phyloP scores from a whole-genome alignment of 2,113 vertebrate species.

The Numenius arquata region DNA sequence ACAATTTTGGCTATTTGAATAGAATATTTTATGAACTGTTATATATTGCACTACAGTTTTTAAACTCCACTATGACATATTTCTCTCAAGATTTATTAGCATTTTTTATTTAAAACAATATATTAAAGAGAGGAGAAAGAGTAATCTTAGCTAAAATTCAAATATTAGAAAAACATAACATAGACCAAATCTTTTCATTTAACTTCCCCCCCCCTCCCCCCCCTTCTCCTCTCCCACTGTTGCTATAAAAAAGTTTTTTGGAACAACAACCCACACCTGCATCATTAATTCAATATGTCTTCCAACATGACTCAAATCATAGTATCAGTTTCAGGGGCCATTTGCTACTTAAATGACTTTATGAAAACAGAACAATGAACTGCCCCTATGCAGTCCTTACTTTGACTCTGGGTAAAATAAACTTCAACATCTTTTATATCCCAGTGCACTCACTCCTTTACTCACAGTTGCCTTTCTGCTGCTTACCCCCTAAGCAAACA shows the following conservation, averaged over 20 bases:
- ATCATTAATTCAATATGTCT: constrained; percentile 71
- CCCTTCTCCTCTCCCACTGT: constrained; percentile 26
- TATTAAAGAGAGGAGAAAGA: constrained; percentile 79
- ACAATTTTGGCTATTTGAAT: constrained; percentile 68
- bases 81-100: constrained; percentile 83
- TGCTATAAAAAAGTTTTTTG: constrained; percentile 64
- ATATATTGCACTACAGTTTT: constrained; percentile 81
- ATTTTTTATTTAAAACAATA: constrained; percentile 86
- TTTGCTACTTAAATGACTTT: constrained; percentile 66
- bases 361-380: constrained; percentile 60
- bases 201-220: neutral
- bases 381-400: neutral
- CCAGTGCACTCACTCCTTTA: neutral
- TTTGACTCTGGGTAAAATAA: constrained; percentile 37
- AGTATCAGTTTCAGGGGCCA: constrained; percentile 70
- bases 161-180: constrained; percentile 72
- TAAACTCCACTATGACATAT: constrained; percentile 80
- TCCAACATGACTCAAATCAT: constrained; percentile 62
- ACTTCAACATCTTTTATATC: constrained; percentile 25
- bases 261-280: constrained; percentile 62
- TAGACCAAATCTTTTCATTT: constrained; percentile 67
- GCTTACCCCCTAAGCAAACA: neutral
- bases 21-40: constrained; percentile 85
- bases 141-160: constrained; percentile 76
- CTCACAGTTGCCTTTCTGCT: neutral